Evolutionary conservation across 2,113 vertebrate species (phyloP).

Genomic region (Gadus chalcogrammus): DNA sequence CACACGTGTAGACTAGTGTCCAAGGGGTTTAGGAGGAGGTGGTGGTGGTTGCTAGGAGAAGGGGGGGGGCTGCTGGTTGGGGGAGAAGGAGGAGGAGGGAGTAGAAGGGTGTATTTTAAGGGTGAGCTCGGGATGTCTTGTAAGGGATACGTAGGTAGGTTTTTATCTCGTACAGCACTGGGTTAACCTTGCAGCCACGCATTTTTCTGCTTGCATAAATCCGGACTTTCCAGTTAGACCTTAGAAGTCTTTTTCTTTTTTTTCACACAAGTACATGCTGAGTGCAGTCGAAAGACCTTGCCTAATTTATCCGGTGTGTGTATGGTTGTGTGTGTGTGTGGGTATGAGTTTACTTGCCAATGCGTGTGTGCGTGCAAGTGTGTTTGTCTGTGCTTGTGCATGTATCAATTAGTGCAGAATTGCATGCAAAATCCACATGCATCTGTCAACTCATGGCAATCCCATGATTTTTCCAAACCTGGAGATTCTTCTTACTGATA

Average conservation of each 20-base stretch:
- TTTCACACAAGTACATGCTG: conserved; percentile 27
- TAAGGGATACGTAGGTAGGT: conserved; percentile 32
- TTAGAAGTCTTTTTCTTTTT: conserved; percentile 42
- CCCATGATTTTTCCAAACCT: neutral
- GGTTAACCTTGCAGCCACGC: conserved; percentile 65
- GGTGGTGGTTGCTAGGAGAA: neutral
- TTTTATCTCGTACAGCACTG: conserved; percentile 49
- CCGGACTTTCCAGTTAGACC: conserved; percentile 75
- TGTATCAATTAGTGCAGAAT: too few relatives aligned
- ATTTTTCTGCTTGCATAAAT: conserved; percentile 67
- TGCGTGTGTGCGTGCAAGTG: too few relatives aligned
- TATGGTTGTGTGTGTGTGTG: too few relatives aligned
- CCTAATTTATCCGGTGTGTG: too few relatives aligned
- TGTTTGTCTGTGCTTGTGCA: too few relatives aligned
- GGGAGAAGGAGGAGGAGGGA: neutral
- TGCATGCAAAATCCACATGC: neutral
- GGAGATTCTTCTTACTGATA: neutral
- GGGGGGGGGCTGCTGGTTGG: neutral
- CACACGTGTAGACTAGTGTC: conserved; percentile 40
- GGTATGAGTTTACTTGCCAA: too few relatives aligned
- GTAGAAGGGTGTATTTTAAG: neutral
- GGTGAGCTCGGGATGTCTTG: neutral
- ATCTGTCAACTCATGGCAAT: neutral
- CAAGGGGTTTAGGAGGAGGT: conserved; percentile 6
- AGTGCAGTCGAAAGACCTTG: conserved; percentile 14